These are phyloP conservation scores for Planiliza haematocheilus DNA, from an alignment of 2,113 vertebrate species.

Conservation along the genomic window DNA sequence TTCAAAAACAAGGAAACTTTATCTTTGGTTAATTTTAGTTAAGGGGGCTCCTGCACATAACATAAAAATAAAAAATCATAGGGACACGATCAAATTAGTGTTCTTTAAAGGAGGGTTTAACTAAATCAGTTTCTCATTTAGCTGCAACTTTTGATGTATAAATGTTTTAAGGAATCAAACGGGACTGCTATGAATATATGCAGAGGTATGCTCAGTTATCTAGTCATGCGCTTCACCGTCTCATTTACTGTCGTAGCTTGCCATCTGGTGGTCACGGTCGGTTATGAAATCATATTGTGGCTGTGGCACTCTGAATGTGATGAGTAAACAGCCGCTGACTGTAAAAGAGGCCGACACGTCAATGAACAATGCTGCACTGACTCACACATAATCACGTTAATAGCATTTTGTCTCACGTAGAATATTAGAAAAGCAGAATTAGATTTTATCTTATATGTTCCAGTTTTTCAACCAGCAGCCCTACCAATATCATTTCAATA, in stretches of 20 bases:
- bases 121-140: background rate
- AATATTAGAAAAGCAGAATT: slow-evolving; percentile 17
- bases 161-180: background rate
- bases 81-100: background rate
- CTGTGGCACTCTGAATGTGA: background rate
- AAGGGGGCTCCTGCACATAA: background rate
- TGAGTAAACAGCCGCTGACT: background rate
- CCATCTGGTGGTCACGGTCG: slow-evolving; percentile 74
- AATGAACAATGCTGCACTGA: background rate
- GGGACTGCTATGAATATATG: background rate
- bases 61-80: background rate
- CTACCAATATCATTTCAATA: slow-evolving; percentile 15
- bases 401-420: background rate
- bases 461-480: slow-evolving; percentile 21
- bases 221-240: background rate
- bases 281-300: background rate
- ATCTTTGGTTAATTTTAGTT: slow-evolving; percentile 18
- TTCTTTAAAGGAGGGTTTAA: background rate
- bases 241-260: slow-evolving; percentile 62
- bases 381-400: slow-evolving; percentile 4
- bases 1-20: slow-evolving; percentile 53
- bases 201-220: background rate
- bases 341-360: background rate
- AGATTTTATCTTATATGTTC: slow-evolving; percentile 2
- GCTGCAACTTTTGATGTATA: background rate